Conservation (phyloP, 2,113 vertebrate species). For the Crotalus helleri region DNA sequence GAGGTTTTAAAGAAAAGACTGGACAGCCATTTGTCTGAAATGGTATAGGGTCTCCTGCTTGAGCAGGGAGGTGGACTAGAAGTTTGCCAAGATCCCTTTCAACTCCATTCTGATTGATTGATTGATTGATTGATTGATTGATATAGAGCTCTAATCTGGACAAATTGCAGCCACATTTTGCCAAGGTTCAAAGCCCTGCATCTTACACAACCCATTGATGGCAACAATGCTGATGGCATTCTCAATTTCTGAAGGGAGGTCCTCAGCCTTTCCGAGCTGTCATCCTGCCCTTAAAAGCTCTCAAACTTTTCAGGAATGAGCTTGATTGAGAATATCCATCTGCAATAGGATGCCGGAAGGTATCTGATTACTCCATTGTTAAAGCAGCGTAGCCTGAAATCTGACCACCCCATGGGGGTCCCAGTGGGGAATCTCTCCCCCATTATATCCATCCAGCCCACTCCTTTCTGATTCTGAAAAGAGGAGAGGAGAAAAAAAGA, state of each 20-base stretch:
- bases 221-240: not conserved
- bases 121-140: too few species aligned
- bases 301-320: not conserved
- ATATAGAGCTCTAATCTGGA: not conserved
- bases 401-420: constrained; percentile 12
- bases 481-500: not conserved
- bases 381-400: constrained; percentile 56
- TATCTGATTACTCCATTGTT: constrained; percentile 51
- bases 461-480: constrained; percentile 31
- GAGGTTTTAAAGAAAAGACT: too few species aligned
- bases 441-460: constrained; percentile 22
- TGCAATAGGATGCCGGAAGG: constrained; percentile 36
- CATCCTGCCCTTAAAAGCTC: constrained; percentile 35
- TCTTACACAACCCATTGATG: not conserved
- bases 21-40: too few species aligned
- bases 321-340: constrained; percentile 48
- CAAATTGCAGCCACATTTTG: not conserved
- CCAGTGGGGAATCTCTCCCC: constrained; percentile 22
- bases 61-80: not conserved
- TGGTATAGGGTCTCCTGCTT: not conserved
- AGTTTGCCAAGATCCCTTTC: not conserved
- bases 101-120: not conserved
- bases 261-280: not conserved
- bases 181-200: not conserved
- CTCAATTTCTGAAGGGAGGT: not conserved